Base-by-base conservation (phyloP, 2,888 invertebrate species). In the Chrysodeixis includens region DNA sequence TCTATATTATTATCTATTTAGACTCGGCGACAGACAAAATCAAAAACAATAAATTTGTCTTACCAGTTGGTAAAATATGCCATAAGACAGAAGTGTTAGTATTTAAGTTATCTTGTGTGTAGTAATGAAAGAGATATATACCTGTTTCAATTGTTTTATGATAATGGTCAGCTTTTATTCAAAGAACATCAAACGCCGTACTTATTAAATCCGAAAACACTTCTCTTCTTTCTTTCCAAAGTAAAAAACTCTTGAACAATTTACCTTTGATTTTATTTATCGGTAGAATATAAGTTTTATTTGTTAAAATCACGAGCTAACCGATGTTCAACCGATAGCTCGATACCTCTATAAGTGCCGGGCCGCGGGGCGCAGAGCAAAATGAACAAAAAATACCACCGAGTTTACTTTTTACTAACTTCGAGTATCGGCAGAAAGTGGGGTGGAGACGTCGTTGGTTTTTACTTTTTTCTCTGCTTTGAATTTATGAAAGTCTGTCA, bases 401-500 rank as follows among this genome's bases (percentile, higher is more conserved):
- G 63, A 79, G 78, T 72, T 79, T 76, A 76, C 76, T 79, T 79
- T 77, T 65, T 77, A 67, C 73, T 54, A 76, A 78, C 80, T 78
- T 73, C 46, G 40, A 69, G 59, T 62, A 62, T 68, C 16, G 62
- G 56, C 30, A 20, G 46, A 35, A 16, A 62, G 53, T 46, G 66
- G 40, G 26, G 44, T 62, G 53, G 78, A 78, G 77, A 52, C 1
- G 68, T 20, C 12, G n/a, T 16, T 26, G 18, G 0, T n/a, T 5
- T 56, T 18, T 30, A 46, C 40, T 44, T 3, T 12, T 46, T 1
- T 18, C 16, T 16, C 0, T 18, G 46, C 6, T 16, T 1, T 46
- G 2, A 1, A 46, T 10, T 16, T n/a, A 3, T 46, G 16, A 8
- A 18, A 18, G 16, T 16, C 16, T 5, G 44, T 1, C 12, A 30